These are phyloP conservation scores for Anthophora plumipes DNA, from an alignment of 2,888 invertebrate species.

Conservation along the genomic window DNA sequence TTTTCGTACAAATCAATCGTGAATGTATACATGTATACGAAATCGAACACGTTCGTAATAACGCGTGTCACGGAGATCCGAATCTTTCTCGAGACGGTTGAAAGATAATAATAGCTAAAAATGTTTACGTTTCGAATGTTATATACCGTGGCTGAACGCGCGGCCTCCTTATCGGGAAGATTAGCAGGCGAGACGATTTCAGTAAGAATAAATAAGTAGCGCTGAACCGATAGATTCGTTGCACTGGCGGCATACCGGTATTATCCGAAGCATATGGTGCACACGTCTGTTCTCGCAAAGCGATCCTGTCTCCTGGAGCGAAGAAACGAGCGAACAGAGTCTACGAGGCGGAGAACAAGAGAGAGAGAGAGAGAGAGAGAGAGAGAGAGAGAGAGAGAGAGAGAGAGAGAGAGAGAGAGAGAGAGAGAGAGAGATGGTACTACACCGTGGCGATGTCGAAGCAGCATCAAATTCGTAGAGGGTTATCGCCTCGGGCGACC, in stretches of 20 bases:
- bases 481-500: conserved; percentile 73
- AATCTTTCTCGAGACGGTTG: background rate
- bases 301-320: background rate
- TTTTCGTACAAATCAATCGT: too few relatives aligned
- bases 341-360: background rate
- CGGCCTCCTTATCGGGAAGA: conserved; percentile 53
- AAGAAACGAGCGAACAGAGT: background rate
- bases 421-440: conserved; percentile 21
- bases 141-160: background rate
- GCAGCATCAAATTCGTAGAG: conserved; percentile 57
- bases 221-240: background rate
- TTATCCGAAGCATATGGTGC: background rate
- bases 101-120: conserved; percentile 27
- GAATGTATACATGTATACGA: too few relatives aligned
- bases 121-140: conserved; percentile 43
- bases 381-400: too few relatives aligned
- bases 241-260: background rate
- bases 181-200: conserved; percentile 54
- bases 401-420: background rate
- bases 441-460: conserved; percentile 25
- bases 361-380: background rate
- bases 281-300: background rate
- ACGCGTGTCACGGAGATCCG: background rate
- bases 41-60: background rate
- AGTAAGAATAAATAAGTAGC: conserved; percentile 21